A percentile compares a stretch with the other conserved stretches of the same genome.
phyloP scores from a whole-genome alignment of 1,140 invertebrate species.

The Metaphire vulgaris region DNA sequence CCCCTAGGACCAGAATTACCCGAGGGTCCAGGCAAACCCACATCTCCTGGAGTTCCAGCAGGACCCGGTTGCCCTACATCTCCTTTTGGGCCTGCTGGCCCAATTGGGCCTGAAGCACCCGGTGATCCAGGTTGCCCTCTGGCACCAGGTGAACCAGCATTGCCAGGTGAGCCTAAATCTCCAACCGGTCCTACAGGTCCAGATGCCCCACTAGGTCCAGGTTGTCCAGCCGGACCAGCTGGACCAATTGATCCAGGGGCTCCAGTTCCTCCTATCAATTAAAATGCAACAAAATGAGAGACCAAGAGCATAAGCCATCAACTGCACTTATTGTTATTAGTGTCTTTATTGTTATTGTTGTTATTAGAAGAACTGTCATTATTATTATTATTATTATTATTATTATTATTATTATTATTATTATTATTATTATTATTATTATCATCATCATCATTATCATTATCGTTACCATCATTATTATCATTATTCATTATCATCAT shows the following conservation, averaged over 20 bases:
- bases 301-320: no score
- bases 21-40: conserved; percentile 2
- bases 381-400: no score
- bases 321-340: no score
- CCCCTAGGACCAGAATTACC: conserved; percentile 6
- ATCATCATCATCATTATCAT: conserved; percentile 24
- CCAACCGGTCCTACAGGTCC: conserved; percentile 15
- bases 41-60: conserved; percentile 15
- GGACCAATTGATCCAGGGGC: conserved; percentile 9
- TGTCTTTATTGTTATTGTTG: no score
- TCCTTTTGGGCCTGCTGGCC: conserved; percentile 9
- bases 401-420: conserved; percentile 17
- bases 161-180: background rate
- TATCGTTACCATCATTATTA: conserved; percentile 21
- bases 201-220: conserved; percentile 16
- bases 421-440: conserved; percentile 13
- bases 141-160: conserved; percentile 5
- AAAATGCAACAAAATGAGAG: no score
- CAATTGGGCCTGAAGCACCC: conserved; percentile 1
- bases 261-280: conserved; percentile 2
- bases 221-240: conserved; percentile 4
- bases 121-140: conserved; percentile 1
- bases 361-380: no score
- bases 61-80: conserved; percentile 6
- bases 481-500: no score